These are phyloP conservation scores for Acronicta leporina DNA, from an alignment of 2,888 invertebrate species.

Conservation along the genomic window DNA sequence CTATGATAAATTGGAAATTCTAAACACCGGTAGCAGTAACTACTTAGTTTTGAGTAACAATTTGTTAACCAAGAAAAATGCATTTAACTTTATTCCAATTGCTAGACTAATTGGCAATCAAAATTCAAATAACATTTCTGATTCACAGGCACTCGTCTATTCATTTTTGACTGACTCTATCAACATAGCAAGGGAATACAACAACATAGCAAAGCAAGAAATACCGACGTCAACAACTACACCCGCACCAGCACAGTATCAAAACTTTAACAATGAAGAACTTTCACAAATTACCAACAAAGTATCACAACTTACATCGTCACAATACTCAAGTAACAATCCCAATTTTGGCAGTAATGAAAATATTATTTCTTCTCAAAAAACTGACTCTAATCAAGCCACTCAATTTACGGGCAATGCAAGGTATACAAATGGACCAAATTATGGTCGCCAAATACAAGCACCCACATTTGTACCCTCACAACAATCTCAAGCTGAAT, in stretches of 20 bases:
- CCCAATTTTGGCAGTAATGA: conserved; percentile 42
- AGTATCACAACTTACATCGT: conserved; percentile 79
- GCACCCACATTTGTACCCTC: conserved; percentile 59
- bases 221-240: conserved; percentile 57
- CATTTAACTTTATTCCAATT: conserved; percentile 74
- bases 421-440: conserved; percentile 56
- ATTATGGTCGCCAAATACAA: conserved; percentile 55
- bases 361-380: conserved; percentile 56
- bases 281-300: conserved; percentile 73
- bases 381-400: conserved; percentile 47
- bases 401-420: conserved; percentile 58
- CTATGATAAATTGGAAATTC: conserved; percentile 79
- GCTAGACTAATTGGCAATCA: conserved; percentile 77
- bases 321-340: conserved; percentile 70
- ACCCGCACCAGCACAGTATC: conserved; percentile 66
- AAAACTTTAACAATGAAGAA: conserved; percentile 73
- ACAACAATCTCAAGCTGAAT: conserved; percentile 58
- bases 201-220: conserved; percentile 76
- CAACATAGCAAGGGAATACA: conserved; percentile 82
- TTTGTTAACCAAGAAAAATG: conserved; percentile 56
- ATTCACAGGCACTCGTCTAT: conserved; percentile 86
- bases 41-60: conserved; percentile 81
- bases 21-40: conserved; percentile 84
- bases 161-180: conserved; percentile 83
- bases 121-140: conserved; percentile 76